These are phyloP conservation scores for Tribolium freemani DNA, from an alignment of 2,888 invertebrate genomes.

Conservation along the genomic window DNA sequence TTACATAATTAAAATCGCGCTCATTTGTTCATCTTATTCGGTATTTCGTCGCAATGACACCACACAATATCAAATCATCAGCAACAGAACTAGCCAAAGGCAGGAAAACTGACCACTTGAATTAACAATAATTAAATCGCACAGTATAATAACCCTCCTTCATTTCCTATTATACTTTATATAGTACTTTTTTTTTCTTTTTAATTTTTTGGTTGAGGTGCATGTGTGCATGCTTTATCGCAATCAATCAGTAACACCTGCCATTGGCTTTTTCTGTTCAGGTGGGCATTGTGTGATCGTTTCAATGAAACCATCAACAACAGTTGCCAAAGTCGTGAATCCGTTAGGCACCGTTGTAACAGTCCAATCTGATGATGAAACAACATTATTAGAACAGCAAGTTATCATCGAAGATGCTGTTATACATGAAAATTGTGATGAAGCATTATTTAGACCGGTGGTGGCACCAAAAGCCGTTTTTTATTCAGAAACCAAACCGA, in stretches of 20 bases:
- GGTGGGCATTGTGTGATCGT: conserved; percentile 72
- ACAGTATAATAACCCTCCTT: conserved; percentile 20
- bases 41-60: background rate
- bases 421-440: conserved; percentile 76
- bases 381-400: conserved; percentile 40
- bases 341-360: conserved; percentile 81
- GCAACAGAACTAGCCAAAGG: conserved; percentile 65
- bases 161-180: background rate
- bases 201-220: conserved; percentile 36
- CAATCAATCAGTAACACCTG: conserved; percentile 72
- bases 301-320: conserved; percentile 63
- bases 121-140: conserved; percentile 28
- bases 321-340: conserved; percentile 81
- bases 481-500: conserved; percentile 53
- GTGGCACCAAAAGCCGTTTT: conserved; percentile 70
- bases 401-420: conserved; percentile 60
- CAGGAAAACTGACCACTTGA: conserved; percentile 61
- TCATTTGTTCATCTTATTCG: background rate
- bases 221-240: conserved; percentile 42
- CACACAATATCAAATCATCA: conserved; percentile 19
- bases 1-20: conserved; percentile 5
- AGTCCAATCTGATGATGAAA: conserved; percentile 64
- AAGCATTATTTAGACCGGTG: conserved; percentile 78
- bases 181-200: conserved; percentile 14
- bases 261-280: conserved; percentile 90